Conservation (phyloP, 2,113 vertebrate species). For the Prinia subflava region DNA sequence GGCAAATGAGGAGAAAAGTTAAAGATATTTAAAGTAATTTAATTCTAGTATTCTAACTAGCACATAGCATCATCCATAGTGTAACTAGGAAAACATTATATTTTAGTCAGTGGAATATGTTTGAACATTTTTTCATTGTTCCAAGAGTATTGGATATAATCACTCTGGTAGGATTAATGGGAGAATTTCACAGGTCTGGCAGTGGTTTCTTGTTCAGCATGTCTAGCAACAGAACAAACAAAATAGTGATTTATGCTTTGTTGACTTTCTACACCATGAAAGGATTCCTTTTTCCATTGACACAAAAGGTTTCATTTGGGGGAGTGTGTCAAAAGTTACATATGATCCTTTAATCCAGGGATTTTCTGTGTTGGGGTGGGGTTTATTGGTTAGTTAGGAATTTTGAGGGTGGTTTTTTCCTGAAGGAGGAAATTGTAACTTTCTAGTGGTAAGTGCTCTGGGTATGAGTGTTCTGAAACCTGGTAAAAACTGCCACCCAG, state of each 20-base stretch:
- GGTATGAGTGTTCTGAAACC: neutral
- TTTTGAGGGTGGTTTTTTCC: neutral
- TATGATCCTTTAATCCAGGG: conserved; percentile 14
- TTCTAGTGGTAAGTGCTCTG: neutral
- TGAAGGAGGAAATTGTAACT: neutral
- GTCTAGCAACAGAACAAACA: conserved; percentile 41
- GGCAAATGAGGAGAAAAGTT: neutral
- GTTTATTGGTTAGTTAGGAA: neutral
- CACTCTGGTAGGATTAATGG: neutral
- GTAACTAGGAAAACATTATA: neutral
- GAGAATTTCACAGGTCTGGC: neutral
- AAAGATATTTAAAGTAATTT: accelerated
- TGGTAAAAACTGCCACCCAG: neutral
- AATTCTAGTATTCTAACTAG: neutral
- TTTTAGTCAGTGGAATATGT: neutral
- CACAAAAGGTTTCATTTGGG: conserved; percentile 27
- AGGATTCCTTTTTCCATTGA: neutral
- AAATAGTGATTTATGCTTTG: conserved; percentile 49
- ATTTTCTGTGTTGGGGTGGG: neutral
- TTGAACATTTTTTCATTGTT: neutral
- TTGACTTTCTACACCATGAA: conserved; percentile 48
- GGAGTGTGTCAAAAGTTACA: conserved; percentile 34
- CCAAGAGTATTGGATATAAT: neutral
- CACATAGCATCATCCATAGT: neutral
- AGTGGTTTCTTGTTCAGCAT: conserved; percentile 20